Base-by-base conservation (phyloP, 1,140 invertebrate genomes). In the Gonatopus flavifemur region DNA sequence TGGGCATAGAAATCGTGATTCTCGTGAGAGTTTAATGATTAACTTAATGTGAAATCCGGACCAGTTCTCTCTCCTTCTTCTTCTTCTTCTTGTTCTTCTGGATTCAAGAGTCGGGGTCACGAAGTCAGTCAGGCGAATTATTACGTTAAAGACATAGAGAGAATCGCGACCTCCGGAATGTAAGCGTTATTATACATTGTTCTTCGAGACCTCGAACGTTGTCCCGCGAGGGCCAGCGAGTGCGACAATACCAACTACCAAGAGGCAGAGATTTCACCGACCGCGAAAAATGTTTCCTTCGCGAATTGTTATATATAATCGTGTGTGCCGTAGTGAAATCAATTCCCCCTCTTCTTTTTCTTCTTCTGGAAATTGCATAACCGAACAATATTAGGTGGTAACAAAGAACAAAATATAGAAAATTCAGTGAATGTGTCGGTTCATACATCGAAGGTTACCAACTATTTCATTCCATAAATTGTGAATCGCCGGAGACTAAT, bases 11-110 rank as follows among this genome's bases (percentile, higher is more conserved):
- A 45, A 57, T 57, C 46, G 52, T 55, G 52, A 28, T n/a, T 39
- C 51, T 35, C 39, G 33, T 19, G 24, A 12, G 25, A 28, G 47
- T 32, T 42, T 51, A 45, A 56, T 56, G 53, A 58, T 58, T 58
- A 58, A 46, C 28, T 38, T 58, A 58, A 58, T 58, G 56, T 48
- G 48, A 58, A 58, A 56, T 56, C 55, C 48, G 53, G 47, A 42
- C 49, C 53, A 35, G 52, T 39, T 51, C 53, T 51, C 39, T 57
- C 52, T 31, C 30, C 20, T 22, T 30, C 6, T 28, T 7, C 25
- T 28, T 12, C 25, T 12, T 28, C 6, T 28, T 12, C 25, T 12
- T 28, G 6, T 28, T 28, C 25, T 28, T 12, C 25, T 28, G 6
- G 25, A 28, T 6, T 6, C 25, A 6, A 22, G 24, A 21, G 18